Percentiles rank a stretch among this genome's conserved stretches.
phyloP scores from a whole-genome alignment of 2,797 vertebrate genomes.

The Crenuchus spilurus region DNA sequence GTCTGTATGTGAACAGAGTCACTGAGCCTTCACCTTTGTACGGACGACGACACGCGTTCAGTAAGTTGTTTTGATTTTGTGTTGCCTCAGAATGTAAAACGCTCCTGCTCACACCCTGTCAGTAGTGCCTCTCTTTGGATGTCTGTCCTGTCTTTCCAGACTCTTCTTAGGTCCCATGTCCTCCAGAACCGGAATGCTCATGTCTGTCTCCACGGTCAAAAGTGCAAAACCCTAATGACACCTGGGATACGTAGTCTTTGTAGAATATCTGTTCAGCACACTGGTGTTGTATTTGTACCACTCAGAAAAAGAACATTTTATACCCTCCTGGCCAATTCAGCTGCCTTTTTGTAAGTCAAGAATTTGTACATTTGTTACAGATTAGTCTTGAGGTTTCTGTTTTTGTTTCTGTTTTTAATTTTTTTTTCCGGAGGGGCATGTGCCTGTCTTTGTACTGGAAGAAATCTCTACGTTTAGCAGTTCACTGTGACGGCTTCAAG shows the following conservation, averaged over 20 bases:
- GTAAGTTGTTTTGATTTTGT: no score
- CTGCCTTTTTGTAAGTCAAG: slow-evolving; percentile 60
- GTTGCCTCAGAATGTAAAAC: slow-evolving; percentile 51
- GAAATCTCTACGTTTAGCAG: slow-evolving; percentile 27
- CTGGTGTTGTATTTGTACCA: slow-evolving; percentile 54
- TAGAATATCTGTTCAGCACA: slow-evolving; percentile 12
- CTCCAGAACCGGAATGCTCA: no score
- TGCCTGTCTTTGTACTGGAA: slow-evolving; percentile 55
- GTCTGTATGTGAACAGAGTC: neutral
- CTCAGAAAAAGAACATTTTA: slow-evolving; percentile 35
- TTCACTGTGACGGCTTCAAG: slow-evolving; percentile 24
- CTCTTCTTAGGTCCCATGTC: slow-evolving; percentile 32
- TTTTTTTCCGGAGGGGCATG: slow-evolving; percentile 18
- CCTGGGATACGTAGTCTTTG: neutral
- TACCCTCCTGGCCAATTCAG: slow-evolving; percentile 48
- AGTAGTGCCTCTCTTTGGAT: slow-evolving; percentile 41
- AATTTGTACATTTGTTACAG: slow-evolving; percentile 62
- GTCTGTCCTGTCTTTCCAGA: no score
- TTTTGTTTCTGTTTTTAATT: neutral
- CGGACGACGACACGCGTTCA: neutral
- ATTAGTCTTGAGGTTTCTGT: slow-evolving; percentile 27
- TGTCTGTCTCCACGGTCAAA: slow-evolving; percentile 19
- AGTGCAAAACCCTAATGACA: neutral
- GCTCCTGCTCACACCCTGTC: slow-evolving; percentile 21
- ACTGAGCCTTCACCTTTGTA: slow-evolving; percentile 18